Evolutionary conservation across 2,797 vertebrate genomes (phyloP).

Genomic region (Acipenser oxyrinchus): DNA sequence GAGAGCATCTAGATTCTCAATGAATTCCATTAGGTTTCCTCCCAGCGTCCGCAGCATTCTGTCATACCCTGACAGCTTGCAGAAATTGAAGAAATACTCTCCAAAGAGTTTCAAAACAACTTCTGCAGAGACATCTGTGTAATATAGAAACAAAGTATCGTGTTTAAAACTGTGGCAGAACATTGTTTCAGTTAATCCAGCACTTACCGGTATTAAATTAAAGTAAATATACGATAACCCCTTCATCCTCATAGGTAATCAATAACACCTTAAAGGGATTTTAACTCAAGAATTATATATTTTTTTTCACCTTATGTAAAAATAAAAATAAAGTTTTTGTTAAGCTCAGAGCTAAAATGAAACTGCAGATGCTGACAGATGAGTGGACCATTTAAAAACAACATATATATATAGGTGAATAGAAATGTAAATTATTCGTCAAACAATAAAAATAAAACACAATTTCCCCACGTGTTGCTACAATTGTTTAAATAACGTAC

Average conservation of each 20-base stretch:
- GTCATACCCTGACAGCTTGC: constrained; percentile 71
- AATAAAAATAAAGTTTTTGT: no score
- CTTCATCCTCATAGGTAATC: background rate
- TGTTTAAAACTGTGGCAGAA: background rate
- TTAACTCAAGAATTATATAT: no score
- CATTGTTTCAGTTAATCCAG: background rate
- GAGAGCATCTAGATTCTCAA: constrained; percentile 70
- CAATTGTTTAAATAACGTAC: no score
- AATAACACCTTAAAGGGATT: no score
- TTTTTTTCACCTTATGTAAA: no score
- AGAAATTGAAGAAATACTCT: constrained; percentile 70
- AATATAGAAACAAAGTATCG: background rate
- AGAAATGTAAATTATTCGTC: no score
- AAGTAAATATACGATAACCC: background rate
- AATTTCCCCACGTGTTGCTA: no score
- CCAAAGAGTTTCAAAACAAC: constrained; percentile 67
- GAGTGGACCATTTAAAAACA: no score
- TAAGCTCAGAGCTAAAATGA: no score
- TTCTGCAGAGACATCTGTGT: constrained; percentile 50
- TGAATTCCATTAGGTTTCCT: constrained; percentile 65
- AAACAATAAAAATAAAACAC: no score
- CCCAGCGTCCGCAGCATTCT: constrained; percentile 67
- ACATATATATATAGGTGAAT: no score
- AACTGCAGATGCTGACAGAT: no score
- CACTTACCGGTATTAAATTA: background rate